Conservation (phyloP, 2,113 vertebrate genomes). For the Channa maculata region DNA sequence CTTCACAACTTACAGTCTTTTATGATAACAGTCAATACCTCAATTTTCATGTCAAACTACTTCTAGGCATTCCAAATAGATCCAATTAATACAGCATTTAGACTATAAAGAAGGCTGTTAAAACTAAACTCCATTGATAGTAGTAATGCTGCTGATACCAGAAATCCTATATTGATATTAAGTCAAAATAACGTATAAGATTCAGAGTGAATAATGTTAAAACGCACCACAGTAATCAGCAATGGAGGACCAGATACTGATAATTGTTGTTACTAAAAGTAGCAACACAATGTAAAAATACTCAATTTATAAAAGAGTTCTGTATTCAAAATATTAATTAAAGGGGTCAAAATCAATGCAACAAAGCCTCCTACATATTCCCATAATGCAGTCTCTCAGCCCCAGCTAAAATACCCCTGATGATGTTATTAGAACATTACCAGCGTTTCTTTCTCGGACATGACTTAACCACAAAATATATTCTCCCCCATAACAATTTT, state of each 20-base stretch:
- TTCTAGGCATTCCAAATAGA: not conserved
- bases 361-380: no score
- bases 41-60: not conserved
- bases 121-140: not conserved
- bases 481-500: no score
- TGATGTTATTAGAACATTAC: no score
- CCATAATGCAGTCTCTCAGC: no score
- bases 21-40: slow-evolving; percentile 6
- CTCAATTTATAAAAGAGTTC: not conserved
- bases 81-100: not conserved
- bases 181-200: not conserved
- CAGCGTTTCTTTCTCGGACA: no score
- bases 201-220: not conserved
- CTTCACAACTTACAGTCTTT: slow-evolving; percentile 5
- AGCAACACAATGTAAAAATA: no score
- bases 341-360: no score
- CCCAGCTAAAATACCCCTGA: no score
- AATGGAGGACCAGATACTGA: not conserved
- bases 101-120: not conserved
- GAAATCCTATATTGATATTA: not conserved
- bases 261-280: not conserved
- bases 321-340: not conserved
- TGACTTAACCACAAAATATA: no score
- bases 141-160: not conserved
- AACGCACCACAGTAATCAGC: not conserved